A percentile compares a stretch with the other conserved stretches of the same genome.
phyloP scores from a whole-genome alignment of 2,113 vertebrate genomes.

The Gobio gobio region DNA sequence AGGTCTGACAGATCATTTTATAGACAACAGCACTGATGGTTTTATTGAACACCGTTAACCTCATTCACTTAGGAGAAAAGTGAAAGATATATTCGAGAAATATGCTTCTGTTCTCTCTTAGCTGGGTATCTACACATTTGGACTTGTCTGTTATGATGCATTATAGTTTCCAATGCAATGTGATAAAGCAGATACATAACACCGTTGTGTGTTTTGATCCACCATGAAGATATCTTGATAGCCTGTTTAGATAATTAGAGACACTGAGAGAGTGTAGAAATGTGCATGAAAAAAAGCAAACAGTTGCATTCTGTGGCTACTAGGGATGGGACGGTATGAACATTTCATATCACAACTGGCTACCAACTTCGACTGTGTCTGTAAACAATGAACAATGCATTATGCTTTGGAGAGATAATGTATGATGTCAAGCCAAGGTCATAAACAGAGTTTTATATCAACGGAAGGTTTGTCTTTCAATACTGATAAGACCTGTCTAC shows the following conservation, averaged over 20 bases:
- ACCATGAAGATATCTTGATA: neutral
- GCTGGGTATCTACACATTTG: neutral
- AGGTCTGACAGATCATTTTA: neutral
- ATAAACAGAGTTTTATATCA: neutral
- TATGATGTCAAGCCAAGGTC: neutral
- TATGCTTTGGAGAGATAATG: neutral
- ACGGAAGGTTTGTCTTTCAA: neutral
- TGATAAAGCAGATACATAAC: neutral
- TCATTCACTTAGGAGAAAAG: neutral
- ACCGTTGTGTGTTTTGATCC: neutral
- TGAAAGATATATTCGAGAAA: neutral
- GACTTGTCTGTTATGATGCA: too few relatives aligned
- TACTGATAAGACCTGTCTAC: neutral
- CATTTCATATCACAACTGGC: neutral
- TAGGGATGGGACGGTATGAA: too few relatives aligned
- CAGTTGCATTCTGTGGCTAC: neutral
- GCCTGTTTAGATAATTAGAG: neutral
- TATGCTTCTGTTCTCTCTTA: neutral
- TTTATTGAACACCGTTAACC: neutral
- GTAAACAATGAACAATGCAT: neutral
- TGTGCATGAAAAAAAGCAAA: neutral
- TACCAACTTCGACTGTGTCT: neutral
- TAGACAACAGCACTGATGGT: neutral
- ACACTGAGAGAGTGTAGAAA: neutral
- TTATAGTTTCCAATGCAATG: neutral